These are phyloP conservation scores for Bradypus variegatus DNA, from an alignment of 2,797 vertebrate species.

Conservation along the genomic window DNA sequence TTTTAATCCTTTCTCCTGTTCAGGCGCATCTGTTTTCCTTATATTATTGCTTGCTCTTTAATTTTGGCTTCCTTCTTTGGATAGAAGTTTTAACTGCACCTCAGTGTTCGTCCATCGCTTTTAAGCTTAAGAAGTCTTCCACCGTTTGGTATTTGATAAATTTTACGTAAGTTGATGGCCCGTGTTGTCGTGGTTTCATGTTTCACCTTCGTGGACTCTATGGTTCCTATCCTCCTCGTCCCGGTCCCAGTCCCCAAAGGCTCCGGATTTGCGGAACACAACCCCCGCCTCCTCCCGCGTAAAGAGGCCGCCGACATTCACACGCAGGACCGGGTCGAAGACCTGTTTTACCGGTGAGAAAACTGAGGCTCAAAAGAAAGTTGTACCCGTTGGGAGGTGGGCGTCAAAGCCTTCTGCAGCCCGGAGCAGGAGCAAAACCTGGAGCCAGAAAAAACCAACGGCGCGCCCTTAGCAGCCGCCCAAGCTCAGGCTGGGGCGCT, in stretches of 20 bases:
- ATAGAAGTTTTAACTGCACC: not conserved
- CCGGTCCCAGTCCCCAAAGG: fast-evolving
- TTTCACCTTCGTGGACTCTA: not conserved
- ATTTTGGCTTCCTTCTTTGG: not conserved
- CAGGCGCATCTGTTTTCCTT: not conserved
- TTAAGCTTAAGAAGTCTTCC: not conserved
- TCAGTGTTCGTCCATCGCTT: not conserved
- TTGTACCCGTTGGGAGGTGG: fast-evolving
- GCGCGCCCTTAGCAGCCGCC: no score
- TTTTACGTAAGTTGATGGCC: not conserved
- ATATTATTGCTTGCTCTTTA: not conserved
- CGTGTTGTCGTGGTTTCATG: not conserved
- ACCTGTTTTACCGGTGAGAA: not conserved
- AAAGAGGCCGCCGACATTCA: not conserved
- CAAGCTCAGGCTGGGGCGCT: fast-evolving
- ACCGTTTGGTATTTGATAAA: not conserved
- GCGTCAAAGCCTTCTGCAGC: no score
- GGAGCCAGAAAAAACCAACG: fast-evolving
- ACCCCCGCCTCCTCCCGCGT: no score
- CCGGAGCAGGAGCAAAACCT: not conserved
- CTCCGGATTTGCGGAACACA: not conserved
- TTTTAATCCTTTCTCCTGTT: not conserved
- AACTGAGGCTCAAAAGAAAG: not conserved
- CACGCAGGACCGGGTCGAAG: not conserved
- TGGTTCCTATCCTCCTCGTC: not conserved